A percentile compares a stretch with the other conserved stretches of the same genome.
Evolutionary conservation across 2,888 invertebrate species (phyloP).

Genomic region (Zygothrica quintamaculata): DNA sequence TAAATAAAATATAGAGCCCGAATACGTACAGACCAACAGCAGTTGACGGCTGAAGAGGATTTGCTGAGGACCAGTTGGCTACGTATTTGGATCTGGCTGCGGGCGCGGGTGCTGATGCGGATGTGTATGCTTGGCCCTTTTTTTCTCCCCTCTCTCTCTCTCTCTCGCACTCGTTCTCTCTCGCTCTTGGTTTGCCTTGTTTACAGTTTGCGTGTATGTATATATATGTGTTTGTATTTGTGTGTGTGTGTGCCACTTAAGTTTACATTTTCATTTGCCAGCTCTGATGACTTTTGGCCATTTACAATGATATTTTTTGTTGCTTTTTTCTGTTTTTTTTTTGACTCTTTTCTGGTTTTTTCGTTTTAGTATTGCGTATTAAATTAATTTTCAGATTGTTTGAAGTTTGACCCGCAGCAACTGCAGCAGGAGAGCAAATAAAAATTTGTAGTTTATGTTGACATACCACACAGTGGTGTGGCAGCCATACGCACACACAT

Average conservation of each 20-base stretch:
- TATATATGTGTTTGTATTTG: conserved; percentile 6
- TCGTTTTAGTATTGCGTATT: conserved; percentile 49
- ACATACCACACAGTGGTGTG: conserved; percentile 57
- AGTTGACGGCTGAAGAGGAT: conserved; percentile 29
- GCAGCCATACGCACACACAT: conserved; percentile 5
- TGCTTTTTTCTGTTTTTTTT: conserved; percentile 16
- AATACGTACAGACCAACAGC: conserved; percentile 24
- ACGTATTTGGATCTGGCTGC: background rate
- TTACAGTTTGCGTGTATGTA: conserved; percentile 3
- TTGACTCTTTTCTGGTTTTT: conserved; percentile 19
- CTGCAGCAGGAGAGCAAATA: conserved; percentile 57
- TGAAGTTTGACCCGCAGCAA: conserved; percentile 63
- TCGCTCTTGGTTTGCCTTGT: background rate
- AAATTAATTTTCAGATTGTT: conserved; percentile 79
- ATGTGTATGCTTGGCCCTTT: conserved; percentile 58
- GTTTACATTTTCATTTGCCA: conserved; percentile 78
- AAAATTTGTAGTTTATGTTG: conserved; percentile 72
- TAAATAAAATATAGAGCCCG: conserved; percentile 72
- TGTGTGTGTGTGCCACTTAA: conserved; percentile 65
- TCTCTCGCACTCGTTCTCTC: conserved; percentile 52
- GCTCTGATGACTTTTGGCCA: conserved; percentile 73
- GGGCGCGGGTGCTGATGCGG: conserved; percentile 25
- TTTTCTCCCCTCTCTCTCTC: conserved; percentile 49
- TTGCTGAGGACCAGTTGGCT: conserved; percentile 31
- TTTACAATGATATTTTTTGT: conserved; percentile 68